A percentile compares a stretch with the other conserved stretches of the same genome.
Evolutionary conservation across 2,113 vertebrate genomes (phyloP).

Genomic region (Austrofundulus limnaeus): DNA sequence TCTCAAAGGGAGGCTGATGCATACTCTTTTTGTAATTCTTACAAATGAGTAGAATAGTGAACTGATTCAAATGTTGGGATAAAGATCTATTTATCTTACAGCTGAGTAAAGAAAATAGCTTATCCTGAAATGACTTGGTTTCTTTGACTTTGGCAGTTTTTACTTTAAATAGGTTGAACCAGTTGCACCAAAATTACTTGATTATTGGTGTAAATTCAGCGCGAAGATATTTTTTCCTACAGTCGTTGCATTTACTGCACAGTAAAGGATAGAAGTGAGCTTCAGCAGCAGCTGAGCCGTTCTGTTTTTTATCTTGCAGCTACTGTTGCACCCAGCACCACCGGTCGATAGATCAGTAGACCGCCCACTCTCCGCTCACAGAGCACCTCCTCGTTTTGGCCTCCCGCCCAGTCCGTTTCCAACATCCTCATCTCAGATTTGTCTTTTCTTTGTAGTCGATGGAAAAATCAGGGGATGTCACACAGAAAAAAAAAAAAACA

Average conservation of each 20-base stretch:
- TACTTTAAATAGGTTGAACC: neutral
- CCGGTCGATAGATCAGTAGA: constrained; percentile 65
- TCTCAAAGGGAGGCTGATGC: constrained; percentile 20
- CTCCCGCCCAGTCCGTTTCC: constrained; percentile 70
- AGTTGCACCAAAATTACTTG: neutral
- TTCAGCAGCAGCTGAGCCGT: constrained; percentile 34
- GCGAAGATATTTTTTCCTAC: neutral
- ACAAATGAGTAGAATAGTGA: too few species aligned
- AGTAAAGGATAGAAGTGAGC: constrained; percentile 26
- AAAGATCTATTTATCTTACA: too few species aligned
- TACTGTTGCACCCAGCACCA: constrained; percentile 58
- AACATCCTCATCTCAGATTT: constrained; percentile 64
- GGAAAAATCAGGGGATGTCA: constrained; percentile 58
- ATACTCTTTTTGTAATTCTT: neutral
- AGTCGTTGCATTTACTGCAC: constrained; percentile 1
- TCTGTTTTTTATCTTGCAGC: constrained; percentile 21
- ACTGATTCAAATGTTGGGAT: too few species aligned
- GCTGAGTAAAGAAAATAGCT: too few species aligned
- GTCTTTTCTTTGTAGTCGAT: constrained; percentile 56
- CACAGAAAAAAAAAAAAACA: constrained; percentile 53
- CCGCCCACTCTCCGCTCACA: constrained; percentile 62
- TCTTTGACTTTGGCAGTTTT: neutral
- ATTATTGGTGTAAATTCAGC: too few species aligned
- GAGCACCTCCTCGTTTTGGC: constrained; percentile 68
- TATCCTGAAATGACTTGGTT: neutral